Evolutionary conservation across 1,140 invertebrate genomes (phyloP).

Genomic region (Sitobion miscanthi): DNA sequence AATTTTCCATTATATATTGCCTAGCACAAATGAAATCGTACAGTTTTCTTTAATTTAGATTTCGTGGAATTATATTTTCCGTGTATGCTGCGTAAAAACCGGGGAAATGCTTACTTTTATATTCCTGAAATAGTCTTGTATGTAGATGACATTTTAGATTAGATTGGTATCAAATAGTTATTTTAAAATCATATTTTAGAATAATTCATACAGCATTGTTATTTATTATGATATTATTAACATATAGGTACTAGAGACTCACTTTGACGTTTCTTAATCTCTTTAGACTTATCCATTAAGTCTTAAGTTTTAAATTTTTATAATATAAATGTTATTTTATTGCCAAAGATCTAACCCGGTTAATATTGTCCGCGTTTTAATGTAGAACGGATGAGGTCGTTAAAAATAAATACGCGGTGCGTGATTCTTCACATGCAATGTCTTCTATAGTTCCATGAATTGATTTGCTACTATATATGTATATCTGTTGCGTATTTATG

Average conservation of each 20-base stretch:
- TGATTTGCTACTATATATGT: neutral
- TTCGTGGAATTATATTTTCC: neutral
- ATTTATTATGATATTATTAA: neutral
- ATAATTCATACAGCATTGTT: neutral
- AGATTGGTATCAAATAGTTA: neutral
- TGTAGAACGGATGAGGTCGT: neutral
- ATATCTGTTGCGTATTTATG: neutral
- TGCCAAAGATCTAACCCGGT: neutral
- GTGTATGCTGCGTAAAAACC: neutral
- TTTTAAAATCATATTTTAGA: neutral
- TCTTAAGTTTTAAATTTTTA: neutral
- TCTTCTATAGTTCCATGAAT: constrained; percentile 1
- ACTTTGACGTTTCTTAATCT: neutral
- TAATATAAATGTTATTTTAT: neutral
- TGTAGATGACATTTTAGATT: neutral
- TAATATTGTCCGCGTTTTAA: neutral
- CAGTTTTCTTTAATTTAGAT: constrained; percentile 17
- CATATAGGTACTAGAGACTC: neutral
- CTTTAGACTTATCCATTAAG: neutral
- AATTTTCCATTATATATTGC: constrained; percentile 30
- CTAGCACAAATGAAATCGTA: neutral
- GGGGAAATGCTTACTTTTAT: neutral
- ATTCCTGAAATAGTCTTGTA: neutral
- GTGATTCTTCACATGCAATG: neutral
- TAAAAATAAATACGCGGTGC: neutral